Evolutionary conservation across 2,797 vertebrate species (phyloP).

Genomic region (Cossypha niveicapilla): DNA sequence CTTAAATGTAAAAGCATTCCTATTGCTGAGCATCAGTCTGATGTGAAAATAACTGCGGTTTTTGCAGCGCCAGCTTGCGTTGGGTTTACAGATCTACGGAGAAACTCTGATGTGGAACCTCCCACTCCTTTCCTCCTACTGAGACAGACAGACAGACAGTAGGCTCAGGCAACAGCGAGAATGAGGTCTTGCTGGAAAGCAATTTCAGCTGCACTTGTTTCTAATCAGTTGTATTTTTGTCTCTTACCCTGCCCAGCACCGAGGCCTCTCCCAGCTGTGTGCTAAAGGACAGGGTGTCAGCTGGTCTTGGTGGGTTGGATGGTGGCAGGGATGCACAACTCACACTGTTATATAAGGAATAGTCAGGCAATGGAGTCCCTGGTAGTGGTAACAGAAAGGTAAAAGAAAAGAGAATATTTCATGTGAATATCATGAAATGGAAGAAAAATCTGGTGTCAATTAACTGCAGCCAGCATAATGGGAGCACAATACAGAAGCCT

Average conservation of each 20-base stretch:
- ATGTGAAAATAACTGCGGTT: background rate
- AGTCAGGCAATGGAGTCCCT: background rate
- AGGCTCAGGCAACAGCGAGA: background rate
- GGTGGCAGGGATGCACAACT: background rate
- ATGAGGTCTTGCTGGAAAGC: background rate
- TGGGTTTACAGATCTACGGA: background rate
- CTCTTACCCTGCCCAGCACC: background rate
- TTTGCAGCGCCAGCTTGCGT: background rate
- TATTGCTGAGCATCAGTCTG: background rate
- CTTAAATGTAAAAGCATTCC: background rate
- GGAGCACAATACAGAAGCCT: background rate
- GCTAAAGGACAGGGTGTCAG: background rate
- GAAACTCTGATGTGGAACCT: background rate
- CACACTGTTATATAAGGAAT: background rate
- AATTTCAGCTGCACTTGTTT: background rate
- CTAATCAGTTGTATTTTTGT: background rate
- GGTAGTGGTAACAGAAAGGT: background rate
- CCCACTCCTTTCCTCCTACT: background rate
- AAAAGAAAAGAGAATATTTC: background rate
- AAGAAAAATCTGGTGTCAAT: background rate
- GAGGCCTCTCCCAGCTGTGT: background rate
- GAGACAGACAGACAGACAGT: background rate
- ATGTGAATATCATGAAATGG: background rate
- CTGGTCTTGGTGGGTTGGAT: background rate
- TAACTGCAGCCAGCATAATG: background rate